Base-by-base conservation (phyloP, 2,113 vertebrate species). In the Dipodomys ordii region DNA sequence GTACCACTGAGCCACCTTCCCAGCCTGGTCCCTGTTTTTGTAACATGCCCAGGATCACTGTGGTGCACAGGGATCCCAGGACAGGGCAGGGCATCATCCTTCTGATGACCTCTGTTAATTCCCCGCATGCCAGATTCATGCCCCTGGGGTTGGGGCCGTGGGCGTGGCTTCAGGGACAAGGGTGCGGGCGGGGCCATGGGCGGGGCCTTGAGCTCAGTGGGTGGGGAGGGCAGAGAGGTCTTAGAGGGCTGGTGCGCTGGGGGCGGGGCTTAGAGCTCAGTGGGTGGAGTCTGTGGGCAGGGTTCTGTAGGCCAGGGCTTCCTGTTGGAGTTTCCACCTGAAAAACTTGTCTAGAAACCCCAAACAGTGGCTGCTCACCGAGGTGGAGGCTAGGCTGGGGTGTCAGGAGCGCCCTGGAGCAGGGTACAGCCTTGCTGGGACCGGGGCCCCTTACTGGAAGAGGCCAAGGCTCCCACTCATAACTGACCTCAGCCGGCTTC, bases 381-480 rank as follows among this genome's bases (percentile, higher is more conserved):
- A 15, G 53, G 53, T 57, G 53, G 53, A 57, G 53, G 15, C 53
- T 0, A 67, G 30, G 67, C 69, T 5, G 39, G 27, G 68, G 28
- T 83, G 4, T 28, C 20, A 2, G 15, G 25, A 12, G 22, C 16
- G 0, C 7, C 1, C 10, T 27, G 72, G 60, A 57, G 53, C 53
- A 57, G 53, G 53, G 53, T 97, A 84, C 92, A 87, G 92, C 77
- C 86, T 60, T 86, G 68, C 94, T 96, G 94, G 96, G 74, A 97
- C 91, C 12, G 78, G 73, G 32, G 46, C 81, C 30, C 18, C 76
- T 98, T 96, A 97, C 97, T 0, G 97, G 96, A 97, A 98, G 84
- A n/a, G 60, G 65, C 27, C 72, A 49, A 82, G 87, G 96, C 57
- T 96, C 94, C 96, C 93, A 96, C 97, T 98, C 97, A 97, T 97